phyloP scores from a whole-genome alignment of 2,888 invertebrate genomes.

The Embidobia sp. region DNA sequence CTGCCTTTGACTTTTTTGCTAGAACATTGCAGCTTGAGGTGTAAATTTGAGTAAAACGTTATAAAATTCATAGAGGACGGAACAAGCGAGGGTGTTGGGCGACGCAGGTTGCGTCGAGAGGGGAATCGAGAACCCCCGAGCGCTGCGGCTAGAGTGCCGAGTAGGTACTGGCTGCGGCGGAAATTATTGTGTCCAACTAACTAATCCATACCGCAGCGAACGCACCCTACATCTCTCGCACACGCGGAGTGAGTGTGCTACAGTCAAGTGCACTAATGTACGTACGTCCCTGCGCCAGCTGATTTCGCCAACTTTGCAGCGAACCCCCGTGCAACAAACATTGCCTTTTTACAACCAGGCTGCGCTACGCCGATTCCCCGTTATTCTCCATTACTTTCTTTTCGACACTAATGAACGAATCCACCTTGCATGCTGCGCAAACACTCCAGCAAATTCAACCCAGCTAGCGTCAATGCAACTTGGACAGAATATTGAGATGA shows the following conservation, averaged over 20 bases:
- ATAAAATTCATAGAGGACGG: conserved; percentile 33
- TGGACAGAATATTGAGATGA: conserved; percentile 27
- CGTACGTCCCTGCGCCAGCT: conserved; percentile 45
- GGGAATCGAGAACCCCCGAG: conserved; percentile 59
- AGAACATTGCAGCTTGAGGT: no score
- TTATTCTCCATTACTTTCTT: conserved; percentile 46
- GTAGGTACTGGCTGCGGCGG: conserved; percentile 69
- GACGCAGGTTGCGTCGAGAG: conserved; percentile 40
- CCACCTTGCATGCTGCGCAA: conserved; percentile 12
- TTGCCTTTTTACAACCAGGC: conserved; percentile 45
- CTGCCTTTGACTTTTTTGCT: no score
- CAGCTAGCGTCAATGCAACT: neutral
- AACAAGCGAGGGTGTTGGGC: conserved; percentile 28
- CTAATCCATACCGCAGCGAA: conserved; percentile 79
- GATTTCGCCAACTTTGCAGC: conserved; percentile 57
- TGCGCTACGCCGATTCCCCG: conserved; percentile 29
- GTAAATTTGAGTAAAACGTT: neutral
- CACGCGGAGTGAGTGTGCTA: conserved; percentile 77
- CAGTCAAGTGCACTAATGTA: conserved; percentile 77
- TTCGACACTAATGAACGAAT: conserved; percentile 57
- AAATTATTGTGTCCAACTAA: conserved; percentile 79
- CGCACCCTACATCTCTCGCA: conserved; percentile 75
- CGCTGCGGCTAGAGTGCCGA: conserved; percentile 48
- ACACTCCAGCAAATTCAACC: conserved; percentile 33
- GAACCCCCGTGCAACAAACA: conserved; percentile 38